Percentiles rank a stretch among this genome's conserved stretches.
These are phyloP conservation scores for Hippasteria phrygiana DNA, from an alignment of 53 echinoderm and acorn worm genomes.

Conservation along the genomic window DNA sequence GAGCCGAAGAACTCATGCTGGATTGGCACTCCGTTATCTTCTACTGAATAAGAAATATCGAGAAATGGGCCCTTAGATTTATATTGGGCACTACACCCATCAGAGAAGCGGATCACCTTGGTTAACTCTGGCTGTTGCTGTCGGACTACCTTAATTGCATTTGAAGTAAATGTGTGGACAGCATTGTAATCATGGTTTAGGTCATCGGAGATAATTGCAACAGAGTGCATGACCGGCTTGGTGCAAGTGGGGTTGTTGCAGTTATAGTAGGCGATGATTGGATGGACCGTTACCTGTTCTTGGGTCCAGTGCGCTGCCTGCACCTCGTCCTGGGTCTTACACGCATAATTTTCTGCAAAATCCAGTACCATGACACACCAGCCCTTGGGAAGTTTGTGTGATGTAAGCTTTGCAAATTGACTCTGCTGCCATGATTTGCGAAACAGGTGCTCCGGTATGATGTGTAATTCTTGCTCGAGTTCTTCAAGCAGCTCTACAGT, in stretches of 20 bases:
- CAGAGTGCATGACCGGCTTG: conserved; percentile 48
- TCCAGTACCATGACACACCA: conserved; percentile 68
- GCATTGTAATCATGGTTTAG: conserved; percentile 71
- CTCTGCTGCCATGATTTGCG: conserved; percentile 52
- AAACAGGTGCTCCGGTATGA: conserved; percentile 53
- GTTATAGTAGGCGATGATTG: conserved; percentile 70
- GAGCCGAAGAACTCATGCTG: conserved; percentile 70
- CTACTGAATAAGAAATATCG: conserved; percentile 55
- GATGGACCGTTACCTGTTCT: conserved; percentile 69
- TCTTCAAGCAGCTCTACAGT: conserved; percentile 26
- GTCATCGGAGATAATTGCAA: conserved; percentile 71
- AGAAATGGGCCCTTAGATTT: conserved; percentile 73
- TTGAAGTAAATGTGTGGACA: conserved; percentile 56
- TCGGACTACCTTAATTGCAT: conserved; percentile 41
- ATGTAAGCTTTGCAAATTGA: conserved; percentile 28
- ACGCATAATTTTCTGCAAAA: conserved; percentile 75
- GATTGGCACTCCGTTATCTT: conserved; percentile 39
- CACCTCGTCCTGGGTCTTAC: conserved; percentile 57
- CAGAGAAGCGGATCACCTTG: conserved; percentile 64
- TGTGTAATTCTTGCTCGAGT: conserved; percentile 9
- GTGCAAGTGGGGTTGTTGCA: conserved; percentile 16
- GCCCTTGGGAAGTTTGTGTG: conserved; percentile 50
- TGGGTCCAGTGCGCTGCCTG: conserved; percentile 69
- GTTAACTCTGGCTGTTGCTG: neutral
- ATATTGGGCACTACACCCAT: conserved; percentile 73